Evolutionary conservation across 2,113 vertebrate species (phyloP).

Genomic region (Brachypteracias leptosomus): DNA sequence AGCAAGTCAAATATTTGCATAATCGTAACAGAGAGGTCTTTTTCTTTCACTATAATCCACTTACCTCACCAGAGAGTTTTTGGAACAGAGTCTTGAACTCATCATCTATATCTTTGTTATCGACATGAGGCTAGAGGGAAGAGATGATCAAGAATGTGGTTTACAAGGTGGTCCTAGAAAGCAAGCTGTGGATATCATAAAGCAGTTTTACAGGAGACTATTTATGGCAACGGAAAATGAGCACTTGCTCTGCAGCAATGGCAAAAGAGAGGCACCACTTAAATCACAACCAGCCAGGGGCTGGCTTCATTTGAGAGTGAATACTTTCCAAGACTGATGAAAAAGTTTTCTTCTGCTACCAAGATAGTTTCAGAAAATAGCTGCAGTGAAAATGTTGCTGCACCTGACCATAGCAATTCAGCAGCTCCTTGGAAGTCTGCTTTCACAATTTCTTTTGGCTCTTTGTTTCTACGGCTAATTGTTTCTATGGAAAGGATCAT

Average conservation of each 20-base stretch:
- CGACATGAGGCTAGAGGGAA: conserved; percentile 75
- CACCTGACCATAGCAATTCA: neutral
- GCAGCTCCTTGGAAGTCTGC: neutral
- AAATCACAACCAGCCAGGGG: neutral
- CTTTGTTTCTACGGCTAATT: neutral
- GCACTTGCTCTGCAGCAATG: neutral
- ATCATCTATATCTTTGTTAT: conserved; percentile 67
- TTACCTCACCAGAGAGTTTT: conserved; percentile 82
- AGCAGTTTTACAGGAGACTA: neutral
- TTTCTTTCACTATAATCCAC: conserved; percentile 18
- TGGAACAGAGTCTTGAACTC: conserved; percentile 79
- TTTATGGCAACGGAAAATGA: neutral
- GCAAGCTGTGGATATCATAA: neutral
- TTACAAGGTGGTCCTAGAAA: neutral
- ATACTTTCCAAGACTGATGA: neutral
- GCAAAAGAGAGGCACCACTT: neutral
- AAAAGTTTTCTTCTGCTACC: neutral
- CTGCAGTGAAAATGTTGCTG: neutral
- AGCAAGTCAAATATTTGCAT: conserved; percentile 10
- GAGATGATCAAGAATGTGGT: neutral
- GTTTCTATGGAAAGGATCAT: neutral
- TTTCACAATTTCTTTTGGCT: neutral
- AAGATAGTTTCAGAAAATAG: neutral
- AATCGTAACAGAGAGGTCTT: neutral
- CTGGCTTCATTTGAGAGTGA: neutral